Conservation (phyloP, 2,113 vertebrate species). For the Leptocoma aspasia region DNA sequence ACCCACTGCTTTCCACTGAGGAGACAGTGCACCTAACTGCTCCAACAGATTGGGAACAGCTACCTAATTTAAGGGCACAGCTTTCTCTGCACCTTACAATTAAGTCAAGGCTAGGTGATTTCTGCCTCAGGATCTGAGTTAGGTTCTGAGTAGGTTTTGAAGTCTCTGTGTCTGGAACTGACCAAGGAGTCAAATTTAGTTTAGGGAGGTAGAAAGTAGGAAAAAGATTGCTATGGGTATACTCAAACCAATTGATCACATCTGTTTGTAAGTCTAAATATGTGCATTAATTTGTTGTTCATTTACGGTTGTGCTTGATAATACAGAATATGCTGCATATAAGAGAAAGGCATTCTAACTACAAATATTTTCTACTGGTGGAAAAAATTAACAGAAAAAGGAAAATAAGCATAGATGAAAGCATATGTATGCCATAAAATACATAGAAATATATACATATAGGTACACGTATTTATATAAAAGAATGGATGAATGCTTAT, state of each 20-base stretch:
- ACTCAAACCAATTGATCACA: background rate
- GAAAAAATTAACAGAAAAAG: background rate
- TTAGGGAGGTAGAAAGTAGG: background rate
- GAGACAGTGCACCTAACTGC: background rate
- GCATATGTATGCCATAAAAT: background rate
- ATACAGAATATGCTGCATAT: background rate
- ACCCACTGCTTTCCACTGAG: background rate
- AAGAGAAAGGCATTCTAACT: background rate
- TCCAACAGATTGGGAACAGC: background rate
- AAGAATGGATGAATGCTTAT: background rate
- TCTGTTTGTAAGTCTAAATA: background rate
- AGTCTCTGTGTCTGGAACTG: background rate
- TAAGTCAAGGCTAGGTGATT: background rate
- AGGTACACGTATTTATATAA: background rate
- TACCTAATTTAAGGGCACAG: background rate
- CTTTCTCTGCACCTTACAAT: background rate
- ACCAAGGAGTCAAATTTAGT: background rate
- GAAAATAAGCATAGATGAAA: background rate
- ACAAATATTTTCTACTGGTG: background rate
- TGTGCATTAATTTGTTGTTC: background rate
- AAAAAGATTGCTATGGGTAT: background rate
- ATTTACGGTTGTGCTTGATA: background rate
- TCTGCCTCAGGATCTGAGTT: background rate
- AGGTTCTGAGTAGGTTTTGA: background rate
- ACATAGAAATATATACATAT: background rate